phyloP scores from a whole-genome alignment of 2,888 invertebrate species.

The Pimpla rufipes region DNA sequence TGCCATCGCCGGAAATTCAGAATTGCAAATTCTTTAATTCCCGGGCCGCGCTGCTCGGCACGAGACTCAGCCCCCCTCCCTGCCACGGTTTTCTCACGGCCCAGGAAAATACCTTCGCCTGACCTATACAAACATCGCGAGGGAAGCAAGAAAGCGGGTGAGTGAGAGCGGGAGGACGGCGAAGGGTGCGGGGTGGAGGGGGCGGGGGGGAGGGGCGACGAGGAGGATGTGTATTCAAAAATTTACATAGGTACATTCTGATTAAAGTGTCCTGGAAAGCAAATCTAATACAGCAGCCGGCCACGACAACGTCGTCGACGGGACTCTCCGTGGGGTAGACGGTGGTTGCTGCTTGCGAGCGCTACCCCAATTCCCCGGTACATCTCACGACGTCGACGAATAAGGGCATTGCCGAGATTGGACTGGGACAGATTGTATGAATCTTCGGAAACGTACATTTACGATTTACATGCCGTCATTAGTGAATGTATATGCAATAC shows the following conservation, averaged over 20 bases:
- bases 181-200: too few species aligned
- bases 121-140: conserved; percentile 85
- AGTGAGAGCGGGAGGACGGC: background rate
- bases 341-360: conserved; percentile 11
- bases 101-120: conserved; percentile 84
- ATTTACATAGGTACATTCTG: conserved; percentile 86
- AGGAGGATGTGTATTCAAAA: conserved; percentile 85
- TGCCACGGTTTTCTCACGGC: conserved; percentile 70
- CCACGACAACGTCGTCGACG: conserved; percentile 59
- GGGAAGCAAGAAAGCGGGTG: conserved; percentile 74
- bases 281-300: conserved; percentile 83
- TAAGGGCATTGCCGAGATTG: conserved; percentile 45
- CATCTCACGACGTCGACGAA: conserved; percentile 36
- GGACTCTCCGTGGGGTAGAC: conserved; percentile 19
- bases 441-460: conserved; percentile 48
- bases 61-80: conserved; percentile 66
- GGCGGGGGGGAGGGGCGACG: conserved; percentile 29
- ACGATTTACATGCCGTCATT: conserved; percentile 3
- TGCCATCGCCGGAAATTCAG: conserved; percentile 83
- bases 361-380: conserved; percentile 36
- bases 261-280: conserved; percentile 85
- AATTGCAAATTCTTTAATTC: conserved; percentile 86
- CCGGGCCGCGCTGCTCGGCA: conserved; percentile 76
- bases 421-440: conserved; percentile 51
- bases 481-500: background rate